These are phyloP conservation scores for Actinopyga echinites DNA, from an alignment of 53 echinoderm and acorn worm species.

Conservation along the genomic window DNA sequence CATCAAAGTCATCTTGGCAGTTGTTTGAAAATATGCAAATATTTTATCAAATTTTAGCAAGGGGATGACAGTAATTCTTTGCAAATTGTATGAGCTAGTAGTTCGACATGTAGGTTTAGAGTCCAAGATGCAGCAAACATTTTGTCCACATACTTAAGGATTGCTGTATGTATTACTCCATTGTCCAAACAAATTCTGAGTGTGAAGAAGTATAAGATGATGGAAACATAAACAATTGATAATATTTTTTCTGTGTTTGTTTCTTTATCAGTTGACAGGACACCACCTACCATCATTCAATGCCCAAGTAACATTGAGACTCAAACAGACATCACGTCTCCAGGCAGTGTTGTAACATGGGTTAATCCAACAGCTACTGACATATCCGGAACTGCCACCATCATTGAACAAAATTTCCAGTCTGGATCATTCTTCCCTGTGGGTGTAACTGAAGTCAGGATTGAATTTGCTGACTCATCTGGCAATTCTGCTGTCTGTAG, in stretches of 20 bases:
- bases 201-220: too few species aligned
- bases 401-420: neutral
- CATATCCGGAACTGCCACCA: constrained; percentile 56
- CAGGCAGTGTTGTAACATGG: constrained; percentile 53
- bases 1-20: too few species aligned
- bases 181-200: too few species aligned
- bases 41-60: too few species aligned
- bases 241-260: neutral
- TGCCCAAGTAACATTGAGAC: constrained; percentile 53
- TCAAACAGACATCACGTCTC: constrained; percentile 39
- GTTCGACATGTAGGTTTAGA: too few species aligned
- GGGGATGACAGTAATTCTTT: too few species aligned
- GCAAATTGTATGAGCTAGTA: too few species aligned
- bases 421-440: constrained; percentile 36
- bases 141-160: too few species aligned
- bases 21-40: too few species aligned
- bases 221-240: too few species aligned
- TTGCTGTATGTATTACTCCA: too few species aligned
- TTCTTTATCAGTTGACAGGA: constrained; percentile 60
- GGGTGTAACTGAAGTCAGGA: constrained; percentile 28
- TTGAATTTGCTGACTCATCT: constrained; percentile 36
- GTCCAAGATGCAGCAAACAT: too few species aligned
- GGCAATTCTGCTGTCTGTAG: constrained; percentile 36
- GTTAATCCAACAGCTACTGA: constrained; percentile 52
- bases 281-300: constrained; percentile 56